Conservation (phyloP, 2,113 vertebrate species). For the Sander lucioperca region DNA sequence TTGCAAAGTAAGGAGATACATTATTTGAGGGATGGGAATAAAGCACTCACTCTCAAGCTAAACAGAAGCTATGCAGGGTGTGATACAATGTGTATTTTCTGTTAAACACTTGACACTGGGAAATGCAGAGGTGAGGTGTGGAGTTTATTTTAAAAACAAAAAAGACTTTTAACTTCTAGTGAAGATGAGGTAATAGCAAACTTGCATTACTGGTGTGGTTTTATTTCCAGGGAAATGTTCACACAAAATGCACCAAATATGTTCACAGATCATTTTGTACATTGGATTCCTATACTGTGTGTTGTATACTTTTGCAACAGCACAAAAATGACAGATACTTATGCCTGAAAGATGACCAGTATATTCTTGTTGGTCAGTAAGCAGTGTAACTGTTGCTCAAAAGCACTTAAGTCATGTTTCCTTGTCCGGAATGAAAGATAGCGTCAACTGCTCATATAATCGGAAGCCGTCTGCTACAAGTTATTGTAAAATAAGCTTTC, state of each 20-base stretch:
- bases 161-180: neutral
- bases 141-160: slow-evolving; percentile 18
- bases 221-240: neutral
- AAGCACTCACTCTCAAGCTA: slow-evolving; percentile 3
- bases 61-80: slow-evolving; percentile 14
- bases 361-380: neutral
- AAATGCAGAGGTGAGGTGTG: neutral
- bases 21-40: slow-evolving; percentile 13
- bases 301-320: neutral
- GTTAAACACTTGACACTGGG: neutral
- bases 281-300: neutral
- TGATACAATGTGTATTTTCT: neutral
- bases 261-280: neutral
- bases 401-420: too few species aligned
- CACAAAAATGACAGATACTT: neutral
- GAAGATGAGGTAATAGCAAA: slow-evolving; percentile 1
- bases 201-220: neutral
- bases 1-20: slow-evolving; percentile 27
- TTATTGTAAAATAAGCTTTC: slow-evolving; percentile 55
- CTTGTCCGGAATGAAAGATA: neutral
- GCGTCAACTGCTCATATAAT: slow-evolving; percentile 46
- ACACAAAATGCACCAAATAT: neutral
- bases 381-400: neutral
- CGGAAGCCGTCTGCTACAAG: slow-evolving; percentile 30
- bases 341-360: too few species aligned